Conservation (phyloP, 1,140 invertebrate genomes). For the Drosophila burlai region DNA sequence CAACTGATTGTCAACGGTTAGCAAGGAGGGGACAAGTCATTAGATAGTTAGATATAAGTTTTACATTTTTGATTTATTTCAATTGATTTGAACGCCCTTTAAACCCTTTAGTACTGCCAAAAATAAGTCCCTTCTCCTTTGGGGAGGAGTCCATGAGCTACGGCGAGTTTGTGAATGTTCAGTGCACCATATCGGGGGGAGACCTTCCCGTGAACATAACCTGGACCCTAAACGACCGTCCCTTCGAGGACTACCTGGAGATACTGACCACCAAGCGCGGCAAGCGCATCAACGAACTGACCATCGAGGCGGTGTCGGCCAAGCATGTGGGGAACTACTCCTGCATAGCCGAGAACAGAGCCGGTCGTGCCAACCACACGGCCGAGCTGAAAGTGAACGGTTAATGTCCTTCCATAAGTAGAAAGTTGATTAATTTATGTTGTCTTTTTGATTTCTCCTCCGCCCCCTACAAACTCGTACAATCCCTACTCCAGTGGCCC, state of each 20-base stretch:
- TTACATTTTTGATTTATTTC: conserved; percentile 30
- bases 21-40: conserved; percentile 14
- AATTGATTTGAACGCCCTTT: conserved; percentile 15
- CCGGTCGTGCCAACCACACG: conserved; percentile 89
- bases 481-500: conserved; percentile 86
- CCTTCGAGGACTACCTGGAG: conserved; percentile 86
- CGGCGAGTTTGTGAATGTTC: conserved; percentile 90
- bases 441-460: conserved; percentile 28
- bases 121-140: conserved; percentile 89
- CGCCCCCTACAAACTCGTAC: conserved; percentile 24
- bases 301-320: conserved; percentile 91
- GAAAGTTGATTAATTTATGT: conserved; percentile 26
- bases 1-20: conserved; percentile 91
- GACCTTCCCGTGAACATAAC: conserved; percentile 88
- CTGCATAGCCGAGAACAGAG: conserved; percentile 90
- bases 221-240: conserved; percentile 87
- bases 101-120: conserved; percentile 87
- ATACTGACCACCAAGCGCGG: conserved; percentile 88
- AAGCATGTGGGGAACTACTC: conserved; percentile 92
- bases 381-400: conserved; percentile 90
- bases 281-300: conserved; percentile 90
- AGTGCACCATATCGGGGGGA: conserved; percentile 89
- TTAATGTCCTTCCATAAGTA: conserved; percentile 79
- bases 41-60: conserved; percentile 11
- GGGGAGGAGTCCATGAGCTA: conserved; percentile 89